Evolutionary conservation across 2,797 vertebrate genomes (phyloP), one percentile per base, ranked within the genome.

Genomic region (Pipistrellus kuhlii): DNA sequence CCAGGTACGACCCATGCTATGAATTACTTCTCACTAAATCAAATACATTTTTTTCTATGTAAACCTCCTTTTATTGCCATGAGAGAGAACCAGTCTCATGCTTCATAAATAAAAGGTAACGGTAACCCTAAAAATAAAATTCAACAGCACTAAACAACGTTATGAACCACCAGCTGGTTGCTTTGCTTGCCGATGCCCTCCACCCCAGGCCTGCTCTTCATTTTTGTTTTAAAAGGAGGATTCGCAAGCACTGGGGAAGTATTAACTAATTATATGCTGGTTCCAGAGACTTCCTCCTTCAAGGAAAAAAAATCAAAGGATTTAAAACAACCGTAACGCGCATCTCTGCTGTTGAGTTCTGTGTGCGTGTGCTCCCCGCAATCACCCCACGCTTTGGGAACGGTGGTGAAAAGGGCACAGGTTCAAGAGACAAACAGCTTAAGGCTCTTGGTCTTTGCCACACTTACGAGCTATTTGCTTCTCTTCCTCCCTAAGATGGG

Each of bases 111-210:
- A 85, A 96, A 92, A 91, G 83, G 73, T 64, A 90, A 92, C 18
- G 80, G 73, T 64, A 90, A 92, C 18, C 62, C 91, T 93, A 90
- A 97, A 96, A 96, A 92, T 93, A 95, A 94, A 91, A 95, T 75
- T 59, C 55, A 15, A 23, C 75, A 85, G 90, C 93, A 90, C 35
- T 55, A 85, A 85, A 69, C 62, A 71, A 68, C 23, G 30, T 51
- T 59, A 62, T 66, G 41, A 91, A 94, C 38, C 41, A 68, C 20
- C 20, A 18, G 44, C 57, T 35, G 14, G 27, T 72, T 41, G 78
- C 66, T 94, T 66, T 10, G 27, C 75, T 90, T 35, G 35, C 30
- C 21, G 14, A 84, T 53, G 48, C 20, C 68, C 57, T 84, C 75
- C 9, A 32, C 8, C 66, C 20, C 4, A 64, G 38, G 27, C 18